Evolutionary conservation across 2,113 vertebrate genomes (phyloP).

Genomic region (Hippocampus guttulatus): DNA sequence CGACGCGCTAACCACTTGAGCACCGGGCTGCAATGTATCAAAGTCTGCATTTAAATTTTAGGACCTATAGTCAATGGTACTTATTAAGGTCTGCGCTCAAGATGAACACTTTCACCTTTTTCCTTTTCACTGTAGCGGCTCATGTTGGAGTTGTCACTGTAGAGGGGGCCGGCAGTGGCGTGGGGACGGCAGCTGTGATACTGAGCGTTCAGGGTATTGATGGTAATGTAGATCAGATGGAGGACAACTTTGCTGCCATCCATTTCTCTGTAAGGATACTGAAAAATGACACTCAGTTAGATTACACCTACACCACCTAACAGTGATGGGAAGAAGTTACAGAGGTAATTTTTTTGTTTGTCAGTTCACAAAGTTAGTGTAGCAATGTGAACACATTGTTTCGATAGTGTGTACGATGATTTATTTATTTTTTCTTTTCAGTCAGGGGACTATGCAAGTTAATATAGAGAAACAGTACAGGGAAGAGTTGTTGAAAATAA

Average conservation of each 20-base stretch:
- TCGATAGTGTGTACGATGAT: no score
- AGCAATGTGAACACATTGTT: no score
- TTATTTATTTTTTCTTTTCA: no score
- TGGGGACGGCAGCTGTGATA: slow-evolving; percentile 99
- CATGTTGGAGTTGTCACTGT: slow-evolving; percentile 97
- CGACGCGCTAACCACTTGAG: no score
- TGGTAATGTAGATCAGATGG: slow-evolving; percentile 95
- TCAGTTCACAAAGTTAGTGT: no score
- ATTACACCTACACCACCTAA: not conserved
- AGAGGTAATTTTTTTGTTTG: no score
- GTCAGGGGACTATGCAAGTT: no score
- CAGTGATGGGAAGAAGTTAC: not conserved
- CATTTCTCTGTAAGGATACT: slow-evolving; percentile 98
- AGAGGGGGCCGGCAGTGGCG: slow-evolving; percentile 89
- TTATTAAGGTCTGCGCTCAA: not conserved
- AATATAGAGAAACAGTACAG: no score
- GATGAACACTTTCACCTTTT: slow-evolving; percentile 78
- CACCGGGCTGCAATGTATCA: no score
- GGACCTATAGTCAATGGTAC: not conserved
- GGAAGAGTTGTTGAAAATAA: no score
- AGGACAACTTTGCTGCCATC: slow-evolving; percentile 93
- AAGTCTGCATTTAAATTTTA: no score
- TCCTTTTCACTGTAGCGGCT: slow-evolving; percentile 99
- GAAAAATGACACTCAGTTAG: slow-evolving; percentile 16
- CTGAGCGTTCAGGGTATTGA: slow-evolving; percentile 96